Evolutionary conservation across 2,888 invertebrate species (phyloP).

Genomic region (Spilarctia lutea): DNA sequence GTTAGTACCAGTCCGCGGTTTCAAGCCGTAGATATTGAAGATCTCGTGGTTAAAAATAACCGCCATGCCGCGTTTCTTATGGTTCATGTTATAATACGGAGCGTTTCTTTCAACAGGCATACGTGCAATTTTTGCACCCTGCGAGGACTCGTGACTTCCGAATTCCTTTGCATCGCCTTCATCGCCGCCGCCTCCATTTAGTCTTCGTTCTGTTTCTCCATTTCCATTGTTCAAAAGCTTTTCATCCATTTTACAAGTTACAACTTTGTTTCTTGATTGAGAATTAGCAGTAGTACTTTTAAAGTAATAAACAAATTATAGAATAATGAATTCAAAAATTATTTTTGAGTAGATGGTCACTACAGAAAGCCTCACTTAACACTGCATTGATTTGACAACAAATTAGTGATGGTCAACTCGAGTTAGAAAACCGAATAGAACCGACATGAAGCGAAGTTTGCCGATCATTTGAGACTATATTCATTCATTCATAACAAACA

Average conservation of each 20-base stretch:
- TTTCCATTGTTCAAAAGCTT: slow-evolving; percentile 69
- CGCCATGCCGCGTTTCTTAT: slow-evolving; percentile 92
- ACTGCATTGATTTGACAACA: too few relatives aligned
- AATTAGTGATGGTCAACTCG: too few relatives aligned
- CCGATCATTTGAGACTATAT: too few relatives aligned
- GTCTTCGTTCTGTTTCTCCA: slow-evolving; percentile 77
- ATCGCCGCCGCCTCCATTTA: slow-evolving; percentile 80
- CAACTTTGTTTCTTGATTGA: background rate
- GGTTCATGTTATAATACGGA: slow-evolving; percentile 94
- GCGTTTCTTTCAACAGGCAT: slow-evolving; percentile 91
- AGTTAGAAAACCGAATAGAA: too few relatives aligned
- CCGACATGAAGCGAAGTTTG: too few relatives aligned
- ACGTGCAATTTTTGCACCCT: slow-evolving; percentile 74
- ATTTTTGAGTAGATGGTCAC: background rate
- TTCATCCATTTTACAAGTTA: slow-evolving; percentile 62
- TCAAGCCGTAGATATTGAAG: slow-evolving; percentile 91
- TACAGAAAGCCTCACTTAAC: background rate
- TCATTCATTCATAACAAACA: too few relatives aligned
- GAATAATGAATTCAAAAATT: background rate
- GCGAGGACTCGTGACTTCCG: slow-evolving; percentile 76
- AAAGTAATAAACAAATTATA: background rate
- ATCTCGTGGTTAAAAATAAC: slow-evolving; percentile 96
- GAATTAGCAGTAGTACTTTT: background rate
- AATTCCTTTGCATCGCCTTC: slow-evolving; percentile 82
- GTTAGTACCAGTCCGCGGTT: slow-evolving; percentile 93